Percentiles rank a stretch among this genome's conserved stretches.
These are phyloP conservation scores for Drosophila persimilis DNA, from an alignment of 1,140 invertebrate species.

Conservation along the genomic window DNA sequence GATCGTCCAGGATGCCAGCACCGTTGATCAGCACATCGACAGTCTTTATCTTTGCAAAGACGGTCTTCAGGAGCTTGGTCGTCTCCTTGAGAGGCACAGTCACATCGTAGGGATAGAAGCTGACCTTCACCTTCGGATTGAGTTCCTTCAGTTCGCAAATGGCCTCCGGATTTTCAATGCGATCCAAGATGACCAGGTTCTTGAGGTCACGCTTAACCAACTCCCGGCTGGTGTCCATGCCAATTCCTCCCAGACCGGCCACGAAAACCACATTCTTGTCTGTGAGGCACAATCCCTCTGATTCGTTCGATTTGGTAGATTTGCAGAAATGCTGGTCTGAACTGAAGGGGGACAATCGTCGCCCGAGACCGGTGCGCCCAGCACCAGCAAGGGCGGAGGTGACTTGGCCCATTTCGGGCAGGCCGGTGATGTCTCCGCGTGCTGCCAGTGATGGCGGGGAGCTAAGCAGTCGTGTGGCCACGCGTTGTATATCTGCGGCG, in stretches of 20 bases:
- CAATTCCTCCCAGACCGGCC: constrained; percentile 74
- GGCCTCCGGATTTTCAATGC: constrained; percentile 64
- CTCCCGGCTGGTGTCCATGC: constrained; percentile 67
- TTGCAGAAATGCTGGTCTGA: constrained; percentile 36
- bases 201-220: constrained; percentile 59
- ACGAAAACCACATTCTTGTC: constrained; percentile 78
- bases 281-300: constrained; percentile 55
- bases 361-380: constrained; percentile 54
- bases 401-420: constrained; percentile 89
- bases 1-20: constrained; percentile 74
- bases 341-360: constrained; percentile 70
- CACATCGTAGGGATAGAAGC: constrained; percentile 72
- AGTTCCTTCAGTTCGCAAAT: constrained; percentile 65
- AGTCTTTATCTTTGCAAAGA: constrained; percentile 65
- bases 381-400: constrained; percentile 83
- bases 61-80: constrained; percentile 58
- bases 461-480: constrained; percentile 91
- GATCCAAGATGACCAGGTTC: constrained; percentile 72
- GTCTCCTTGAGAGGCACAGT: constrained; percentile 58
- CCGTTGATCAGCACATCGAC: constrained; percentile 77
- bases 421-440: constrained; percentile 90
- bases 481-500: constrained; percentile 91
- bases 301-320: constrained; percentile 9
- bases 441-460: constrained; percentile 94
- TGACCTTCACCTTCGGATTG: constrained; percentile 73